Evolutionary conservation across 2,888 invertebrate genomes (phyloP), one percentile per base, ranked within the genome.

Genomic region (Ophion ellenae): DNA sequence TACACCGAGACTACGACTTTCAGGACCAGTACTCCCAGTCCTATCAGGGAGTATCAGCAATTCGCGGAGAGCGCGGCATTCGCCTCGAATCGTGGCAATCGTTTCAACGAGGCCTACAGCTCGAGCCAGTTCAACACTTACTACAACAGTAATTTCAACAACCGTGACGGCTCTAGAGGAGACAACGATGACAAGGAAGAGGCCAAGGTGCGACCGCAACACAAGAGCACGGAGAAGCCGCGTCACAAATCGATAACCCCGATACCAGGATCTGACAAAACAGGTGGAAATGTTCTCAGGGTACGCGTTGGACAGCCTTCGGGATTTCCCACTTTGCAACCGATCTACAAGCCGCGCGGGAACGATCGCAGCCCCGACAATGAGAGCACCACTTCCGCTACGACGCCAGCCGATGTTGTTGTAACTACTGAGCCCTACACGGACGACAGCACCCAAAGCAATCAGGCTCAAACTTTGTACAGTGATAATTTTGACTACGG

Each of bases 31-130:
- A 95, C 95, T 82, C 36, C 83, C 91, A 95, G 92, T 83, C 94
- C 94, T n/a, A 89, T 94, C 2, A 95, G 94, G 85, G 97, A 97
- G 93, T 95, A 96, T 91, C 97, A 97, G 92, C 95, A 96, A 1
- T 95, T 96, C 0, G 97, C 97, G 10, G 97, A 97, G 93, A 96
- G 97, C 9, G 97, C 97, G 0, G 97, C 97, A 0, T 97, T 97
- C 91, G 96, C 96, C 1, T 95, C 96, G 61, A 95, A 94, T 86
- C 93, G 94, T 24, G 92, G 92, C 20, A 93, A 92, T 87, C 88
- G 91, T 59, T 91, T 88, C 78, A 90, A 90, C 73, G 91, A 91
- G 80, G 87, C 87, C 88, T 88, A 90, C 20, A 94, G 91, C 36
- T 86, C 86, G 10, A 84, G 86, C 86, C 92, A 91, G 64, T 92